Conservation (phyloP, 2,113 vertebrate genomes). For the Enhydra lutris region DNA sequence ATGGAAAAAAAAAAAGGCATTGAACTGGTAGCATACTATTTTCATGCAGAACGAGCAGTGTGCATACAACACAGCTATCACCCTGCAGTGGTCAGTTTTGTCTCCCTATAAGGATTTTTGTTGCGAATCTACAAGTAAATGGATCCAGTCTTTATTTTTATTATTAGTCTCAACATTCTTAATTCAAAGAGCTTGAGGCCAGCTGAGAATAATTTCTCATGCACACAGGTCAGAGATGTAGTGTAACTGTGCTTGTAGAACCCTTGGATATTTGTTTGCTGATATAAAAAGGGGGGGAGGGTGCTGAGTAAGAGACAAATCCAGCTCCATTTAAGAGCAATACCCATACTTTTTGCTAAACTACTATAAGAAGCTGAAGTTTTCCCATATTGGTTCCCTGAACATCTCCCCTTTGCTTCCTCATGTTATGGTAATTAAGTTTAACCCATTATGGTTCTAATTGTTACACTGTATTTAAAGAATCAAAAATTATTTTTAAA, state of each 20-base stretch:
- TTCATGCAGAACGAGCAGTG: neutral
- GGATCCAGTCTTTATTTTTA: neutral
- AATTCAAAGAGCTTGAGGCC: neutral
- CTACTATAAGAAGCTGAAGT: neutral
- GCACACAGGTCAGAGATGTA: neutral
- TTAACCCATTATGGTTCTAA: slow-evolving; percentile 72
- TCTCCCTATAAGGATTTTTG: neutral
- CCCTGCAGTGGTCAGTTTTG: neutral
- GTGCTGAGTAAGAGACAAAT: neutral
- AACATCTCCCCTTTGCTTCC: neutral
- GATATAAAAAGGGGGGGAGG: neutral
- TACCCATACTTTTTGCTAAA: neutral
- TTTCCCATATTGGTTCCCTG: neutral
- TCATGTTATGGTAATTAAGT: neutral
- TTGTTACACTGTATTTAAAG: slow-evolving; percentile 21
- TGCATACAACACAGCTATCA: neutral
- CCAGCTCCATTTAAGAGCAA: neutral
- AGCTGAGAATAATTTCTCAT: neutral
- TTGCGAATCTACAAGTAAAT: neutral
- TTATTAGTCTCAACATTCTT: neutral
- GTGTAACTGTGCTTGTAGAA: neutral
- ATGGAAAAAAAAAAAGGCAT: neutral
- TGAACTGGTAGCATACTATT: neutral
- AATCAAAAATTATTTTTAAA: slow-evolving; percentile 60
- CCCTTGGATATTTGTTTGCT: neutral